Evolutionary conservation across 2,113 vertebrate species (phyloP), one percentile per base, ranked within the genome.

Genomic region (Apodemus speciosus): DNA sequence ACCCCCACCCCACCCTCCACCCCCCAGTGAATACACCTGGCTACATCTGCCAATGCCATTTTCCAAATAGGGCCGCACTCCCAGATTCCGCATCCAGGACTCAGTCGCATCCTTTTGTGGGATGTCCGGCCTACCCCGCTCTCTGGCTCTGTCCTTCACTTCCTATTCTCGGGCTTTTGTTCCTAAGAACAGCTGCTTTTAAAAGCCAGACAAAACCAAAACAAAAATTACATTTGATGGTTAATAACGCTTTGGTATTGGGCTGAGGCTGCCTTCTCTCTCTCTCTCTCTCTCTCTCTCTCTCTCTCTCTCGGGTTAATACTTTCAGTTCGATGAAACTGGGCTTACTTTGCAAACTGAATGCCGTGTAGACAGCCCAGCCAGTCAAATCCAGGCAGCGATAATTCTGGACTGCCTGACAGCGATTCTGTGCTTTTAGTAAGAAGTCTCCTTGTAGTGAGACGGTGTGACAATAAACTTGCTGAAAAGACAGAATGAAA

Each of bases 71-170:
- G 66, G 18, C 40, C 6, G 40, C 3, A 4, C 6, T 56, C 60
- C 23, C n/a, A 32, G 62, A 14, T 14, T 62, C 40, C 23, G 43
- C 38, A 56, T 8, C 49, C 2, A 51, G 40, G 30, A 51, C 0
- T 6, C 4, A 9, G 6, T 32, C 4, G 56, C 3, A 6, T 2
- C 35, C 27, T 10, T n/a, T 6, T 15, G 0, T 2, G 40, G 25
- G 7, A 0, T 5, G 4, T 9, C 43, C 32, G 11, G 35, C 11
- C 13, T 51, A 15, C 8, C 32, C 1, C 4, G 9, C 20, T 75
- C n/a, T n/a, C 68, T 30, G 30, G 14, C 11, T 30, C 43, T 27
- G 1, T 43, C 81, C 6, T 53, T 69, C 76, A 60, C 15, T 9
- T 83, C 15, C 0, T 18, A 4, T 3, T 10, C 35, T 35, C 72